Base-by-base conservation (phyloP, 2,113 vertebrate genomes). In the Gymnorhina tibicen region DNA sequence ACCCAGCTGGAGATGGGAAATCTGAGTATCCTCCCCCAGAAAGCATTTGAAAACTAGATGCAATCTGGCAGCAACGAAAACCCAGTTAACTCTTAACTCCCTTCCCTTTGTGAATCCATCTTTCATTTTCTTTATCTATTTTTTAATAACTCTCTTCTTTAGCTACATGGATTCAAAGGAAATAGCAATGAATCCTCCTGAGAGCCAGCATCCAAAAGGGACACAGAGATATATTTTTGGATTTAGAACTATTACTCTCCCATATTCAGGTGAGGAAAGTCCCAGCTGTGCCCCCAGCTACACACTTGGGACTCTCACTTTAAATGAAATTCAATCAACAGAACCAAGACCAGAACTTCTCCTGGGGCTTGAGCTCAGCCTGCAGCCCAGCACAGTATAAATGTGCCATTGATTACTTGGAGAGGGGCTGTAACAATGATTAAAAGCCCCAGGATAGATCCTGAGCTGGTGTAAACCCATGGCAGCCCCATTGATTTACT, bases 11-110 rank as follows among this genome's bases (percentile, higher is more conserved):
- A 95, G 91, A 93, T 91, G 84, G 95, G 76, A 96, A 96, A 95
- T 94, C 76, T 94, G 86, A 96, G 86, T 80, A 94, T 91, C 92
- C 96, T 91, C 96, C 96, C 55, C 88, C 96, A 92, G 95, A 94
- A 96, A 92, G 79, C 95, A 92, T 94, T 95, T 95, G 88, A 93
- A 96, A 96, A 92, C 66, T 89, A 85, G 91, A 95, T 93, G 88
- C 93, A 96, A 97, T 96, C 95, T 96, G 93, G 88, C 32, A 95
- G 76, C 58, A 93, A 89, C 89, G 91, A 94, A 94, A 96, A 92
- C 37, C 60, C 46, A 22, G 66, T 96, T 96, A 95, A 96, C 92
- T 79, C 86, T 85, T 96, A 62, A 39, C 35, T 82, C 72, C 91
- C 80, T 85, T 81, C n/a, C n/a, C 42, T 75, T 91, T 64, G 26